Base-by-base conservation (phyloP, 2,797 vertebrate species). In the Paedocypris micromegethes region DNA sequence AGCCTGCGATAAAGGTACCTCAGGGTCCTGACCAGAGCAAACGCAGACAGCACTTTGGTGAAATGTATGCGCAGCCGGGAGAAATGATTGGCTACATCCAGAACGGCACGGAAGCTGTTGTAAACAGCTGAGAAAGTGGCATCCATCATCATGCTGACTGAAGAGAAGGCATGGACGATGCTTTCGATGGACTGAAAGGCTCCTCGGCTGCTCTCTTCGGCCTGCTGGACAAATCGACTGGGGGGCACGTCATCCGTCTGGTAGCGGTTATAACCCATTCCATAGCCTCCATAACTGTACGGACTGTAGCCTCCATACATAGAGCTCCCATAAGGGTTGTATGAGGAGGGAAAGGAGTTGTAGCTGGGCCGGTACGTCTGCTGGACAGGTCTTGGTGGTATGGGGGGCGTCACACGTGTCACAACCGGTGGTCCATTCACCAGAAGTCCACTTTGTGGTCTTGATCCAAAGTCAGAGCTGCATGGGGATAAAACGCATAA, bases 181-280 rank as follows among this genome's bases (percentile, higher is more conserved):
- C 97, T 99, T 73, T 98, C 96, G 5, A 99, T 95, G 75, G 96
- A 98, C 86, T 99, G 95, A 79, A 98, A 99, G 3, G 96, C 96
- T 0, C 95, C 93, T 0, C 95, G 90, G 85, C 97, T 99, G 87
- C 93, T 93, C 83, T 98, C 96, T 82, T 99, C 95, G 0, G 96
- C 95, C 82, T 97, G 95, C 75, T 94, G 94, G 51, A 99, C 96
- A 68, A 99, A 98, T 48, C 92, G 91, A 73, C 97, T 98, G 61
- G 95, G 92, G 2, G 92, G 88, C 0, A 92, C 80, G 0, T 95
- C 89, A 2, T 98, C 94, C 1, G 72, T 49, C 37, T 82, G 90
- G 23, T 90, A 80, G 59, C 93, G 92, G 79, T 88, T 89, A 76
- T 96, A 94, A 3, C 92, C 92, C 74, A 93, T 86, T 41, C 91